These are phyloP conservation scores for Numenius phaeopus DNA, from an alignment of 2,797 vertebrate species.

Conservation along the genomic window DNA sequence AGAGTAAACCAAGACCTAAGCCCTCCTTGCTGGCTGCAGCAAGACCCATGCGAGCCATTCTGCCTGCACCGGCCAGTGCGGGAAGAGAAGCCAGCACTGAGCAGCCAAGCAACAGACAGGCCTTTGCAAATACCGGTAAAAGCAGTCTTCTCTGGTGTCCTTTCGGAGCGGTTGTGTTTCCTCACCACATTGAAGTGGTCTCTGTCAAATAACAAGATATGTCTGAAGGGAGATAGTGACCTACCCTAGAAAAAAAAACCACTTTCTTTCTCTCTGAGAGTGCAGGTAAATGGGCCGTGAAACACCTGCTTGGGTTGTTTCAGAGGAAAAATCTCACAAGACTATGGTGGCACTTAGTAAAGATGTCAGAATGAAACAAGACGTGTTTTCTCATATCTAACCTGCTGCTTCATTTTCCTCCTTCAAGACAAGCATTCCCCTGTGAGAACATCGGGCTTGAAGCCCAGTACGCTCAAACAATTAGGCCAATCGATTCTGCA, in stretches of 20 bases:
- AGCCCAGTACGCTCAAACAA: conserved; percentile 94
- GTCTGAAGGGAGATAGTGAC: not conserved
- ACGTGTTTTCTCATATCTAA: not conserved
- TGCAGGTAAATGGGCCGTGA: not conserved
- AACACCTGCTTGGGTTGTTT: not conserved
- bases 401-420: conserved; percentile 38
- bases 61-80: conserved; percentile 82
- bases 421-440: conserved; percentile 77
- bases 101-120: conserved; percentile 62
- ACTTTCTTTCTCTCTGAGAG: rapidly evolving
- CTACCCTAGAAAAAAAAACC: not conserved
- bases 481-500: conserved; percentile 86
- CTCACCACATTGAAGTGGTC: not conserved
- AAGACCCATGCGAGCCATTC: conserved; percentile 87
- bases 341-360: not conserved
- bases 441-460: conserved; percentile 88
- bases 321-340: not conserved
- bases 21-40: conserved; percentile 80
- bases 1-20: conserved; percentile 78
- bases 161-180: not conserved
- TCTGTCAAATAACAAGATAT: not conserved
- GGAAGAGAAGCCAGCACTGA: conserved; percentile 71
- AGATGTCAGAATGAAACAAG: not conserved
- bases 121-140: conserved; percentile 77
- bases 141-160: not conserved